Evolutionary conservation across 2,113 vertebrate genomes (phyloP).

Genomic region (Hyperopisus bebe): DNA sequence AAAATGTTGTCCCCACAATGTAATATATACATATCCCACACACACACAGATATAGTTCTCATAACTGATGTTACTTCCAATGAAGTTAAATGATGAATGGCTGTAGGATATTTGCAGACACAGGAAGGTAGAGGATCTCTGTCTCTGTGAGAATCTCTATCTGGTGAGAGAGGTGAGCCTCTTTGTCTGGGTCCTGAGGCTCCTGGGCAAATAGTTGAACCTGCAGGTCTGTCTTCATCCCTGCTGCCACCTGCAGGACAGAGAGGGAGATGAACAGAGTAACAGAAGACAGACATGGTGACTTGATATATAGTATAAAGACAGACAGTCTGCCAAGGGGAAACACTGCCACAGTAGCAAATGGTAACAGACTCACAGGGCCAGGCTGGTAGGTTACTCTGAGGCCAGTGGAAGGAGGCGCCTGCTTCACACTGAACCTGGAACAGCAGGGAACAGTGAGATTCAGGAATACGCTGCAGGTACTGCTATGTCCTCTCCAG

Average conservation of each 20-base stretch:
- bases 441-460: background rate
- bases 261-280: background rate
- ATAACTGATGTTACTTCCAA: background rate
- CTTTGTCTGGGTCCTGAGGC: constrained; percentile 40
- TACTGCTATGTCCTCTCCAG: background rate
- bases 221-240: constrained; percentile 67
- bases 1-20: background rate
- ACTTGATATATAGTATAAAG: background rate
- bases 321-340: background rate
- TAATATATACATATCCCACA: background rate
- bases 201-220: constrained; percentile 67
- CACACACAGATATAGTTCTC: background rate
- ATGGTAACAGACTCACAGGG: constrained; percentile 63
- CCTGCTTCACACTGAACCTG: constrained; percentile 82
- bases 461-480: background rate
- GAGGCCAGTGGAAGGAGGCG: constrained; percentile 67
- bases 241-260: constrained; percentile 71
- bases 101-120: constrained; percentile 83
- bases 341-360: background rate
- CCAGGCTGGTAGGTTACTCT: constrained; percentile 69
- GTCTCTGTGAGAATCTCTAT: constrained; percentile 75
- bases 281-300: background rate
- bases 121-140: constrained; percentile 70
- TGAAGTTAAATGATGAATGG: background rate
- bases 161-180: constrained; percentile 53